Evolutionary conservation across 1,140 invertebrate genomes (phyloP).

Genomic region (Hyles vespertilio): DNA sequence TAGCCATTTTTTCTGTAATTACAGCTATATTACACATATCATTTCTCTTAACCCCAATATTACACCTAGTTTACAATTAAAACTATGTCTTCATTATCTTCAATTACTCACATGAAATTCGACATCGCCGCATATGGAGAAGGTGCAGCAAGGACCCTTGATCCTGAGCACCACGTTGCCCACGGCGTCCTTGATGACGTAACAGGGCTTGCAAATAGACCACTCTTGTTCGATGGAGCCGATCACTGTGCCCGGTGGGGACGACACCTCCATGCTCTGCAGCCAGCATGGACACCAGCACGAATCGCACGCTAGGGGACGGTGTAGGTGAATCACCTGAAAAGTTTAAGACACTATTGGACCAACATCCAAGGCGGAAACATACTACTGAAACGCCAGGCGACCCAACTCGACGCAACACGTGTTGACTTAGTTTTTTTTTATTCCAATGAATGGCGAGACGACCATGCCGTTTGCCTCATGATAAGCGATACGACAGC

Average conservation of each 20-base stretch:
- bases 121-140: constrained; percentile 88
- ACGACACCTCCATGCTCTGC: constrained; percentile 86
- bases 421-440: too few relatives aligned
- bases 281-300: constrained; percentile 91
- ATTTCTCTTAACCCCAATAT: background rate
- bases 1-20: too few relatives aligned
- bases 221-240: constrained; percentile 91
- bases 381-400: too few relatives aligned
- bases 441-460: too few relatives aligned
- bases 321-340: constrained; percentile 82
- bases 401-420: too few relatives aligned
- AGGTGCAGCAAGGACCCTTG: constrained; percentile 90
- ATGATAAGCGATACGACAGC: too few relatives aligned
- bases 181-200: constrained; percentile 85
- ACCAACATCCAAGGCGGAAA: too few relatives aligned
- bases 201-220: constrained; percentile 87
- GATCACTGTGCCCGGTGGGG: constrained; percentile 83
- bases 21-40: too few relatives aligned
- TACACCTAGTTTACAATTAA: background rate
- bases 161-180: constrained; percentile 88
- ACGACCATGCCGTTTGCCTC: too few relatives aligned
- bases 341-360: constrained; percentile 6
- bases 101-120: constrained; percentile 77
- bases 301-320: constrained; percentile 85
- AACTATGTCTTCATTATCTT: background rate